These are phyloP conservation scores for Stegodyphus mimosarum DNA, from an alignment of 1,140 invertebrate species.

Conservation along the genomic window DNA sequence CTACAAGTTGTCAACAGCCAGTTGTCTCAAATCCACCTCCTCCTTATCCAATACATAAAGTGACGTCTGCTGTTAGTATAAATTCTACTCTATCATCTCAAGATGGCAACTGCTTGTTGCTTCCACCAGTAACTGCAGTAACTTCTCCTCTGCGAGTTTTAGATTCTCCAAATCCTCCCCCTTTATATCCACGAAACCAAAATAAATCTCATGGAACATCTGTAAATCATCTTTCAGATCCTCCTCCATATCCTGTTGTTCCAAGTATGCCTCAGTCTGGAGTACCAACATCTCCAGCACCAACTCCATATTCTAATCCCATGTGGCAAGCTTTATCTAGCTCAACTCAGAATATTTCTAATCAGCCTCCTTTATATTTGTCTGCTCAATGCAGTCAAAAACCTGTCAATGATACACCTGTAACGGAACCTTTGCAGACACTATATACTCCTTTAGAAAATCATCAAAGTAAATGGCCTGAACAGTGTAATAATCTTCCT, in stretches of 20 bases:
- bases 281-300: constrained; percentile 65
- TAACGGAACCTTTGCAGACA: constrained; percentile 9
- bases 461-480: constrained; percentile 40
- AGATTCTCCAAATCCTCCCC: constrained; percentile 61
- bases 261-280: constrained; percentile 51
- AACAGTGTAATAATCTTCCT: constrained; percentile 29
- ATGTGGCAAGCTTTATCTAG: constrained; percentile 40
- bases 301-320: constrained; percentile 63
- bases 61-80: constrained; percentile 41
- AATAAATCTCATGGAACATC: constrained; percentile 40
- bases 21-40: constrained; percentile 36
- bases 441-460: constrained; percentile 35
- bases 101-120: neutral
- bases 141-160: constrained; percentile 23
- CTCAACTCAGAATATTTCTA: constrained; percentile 31
- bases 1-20: constrained; percentile 33
- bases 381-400: constrained; percentile 12
- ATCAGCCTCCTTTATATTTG: constrained; percentile 37
- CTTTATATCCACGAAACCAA: constrained; percentile 61
- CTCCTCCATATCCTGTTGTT: constrained; percentile 64
- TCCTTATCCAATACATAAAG: constrained; percentile 57
- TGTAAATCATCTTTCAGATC: constrained; percentile 54
- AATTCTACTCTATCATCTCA: constrained; percentile 33
- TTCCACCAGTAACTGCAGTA: constrained; percentile 23
- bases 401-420: constrained; percentile 13